phyloP scores from a whole-genome alignment of 1,140 invertebrate genomes.

The Thaumatotibia leucotreta region DNA sequence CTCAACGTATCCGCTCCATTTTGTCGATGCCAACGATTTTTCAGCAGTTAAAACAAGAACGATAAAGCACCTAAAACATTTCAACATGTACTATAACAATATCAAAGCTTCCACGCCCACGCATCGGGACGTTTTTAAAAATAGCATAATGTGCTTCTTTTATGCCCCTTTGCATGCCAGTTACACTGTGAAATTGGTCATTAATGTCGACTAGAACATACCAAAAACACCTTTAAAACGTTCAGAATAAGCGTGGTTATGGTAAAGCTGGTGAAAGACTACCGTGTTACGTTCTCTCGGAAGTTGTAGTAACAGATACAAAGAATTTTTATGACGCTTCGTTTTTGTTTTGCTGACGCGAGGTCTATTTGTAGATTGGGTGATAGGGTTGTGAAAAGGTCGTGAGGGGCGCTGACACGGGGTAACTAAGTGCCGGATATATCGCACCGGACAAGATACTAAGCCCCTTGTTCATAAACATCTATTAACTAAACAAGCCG shows the following conservation, averaged over 20 bases:
- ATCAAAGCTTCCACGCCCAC: neutral
- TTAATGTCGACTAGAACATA: neutral
- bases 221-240: neutral
- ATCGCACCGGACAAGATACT: too few relatives aligned
- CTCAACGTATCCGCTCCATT: too few relatives aligned
- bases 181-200: constrained; percentile 13
- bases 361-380: neutral
- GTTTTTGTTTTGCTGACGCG: neutral
- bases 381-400: neutral
- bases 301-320: constrained; percentile 6
- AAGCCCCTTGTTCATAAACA: too few relatives aligned
- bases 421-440: neutral
- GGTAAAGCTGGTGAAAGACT: neutral
- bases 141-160: neutral
- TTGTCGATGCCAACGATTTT: too few relatives aligned
- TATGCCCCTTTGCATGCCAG: constrained; percentile 2
- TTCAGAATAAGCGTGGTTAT: neutral
- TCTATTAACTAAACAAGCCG: too few relatives aligned
- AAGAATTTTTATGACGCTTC: constrained; percentile 10
- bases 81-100: neutral
- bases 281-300: neutral
- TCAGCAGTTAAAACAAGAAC: too few relatives aligned
- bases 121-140: constrained; percentile 5
- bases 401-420: neutral
- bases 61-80: neutral